Base-by-base conservation (phyloP, 2,888 invertebrate species). In the Sisyra nigra region DNA sequence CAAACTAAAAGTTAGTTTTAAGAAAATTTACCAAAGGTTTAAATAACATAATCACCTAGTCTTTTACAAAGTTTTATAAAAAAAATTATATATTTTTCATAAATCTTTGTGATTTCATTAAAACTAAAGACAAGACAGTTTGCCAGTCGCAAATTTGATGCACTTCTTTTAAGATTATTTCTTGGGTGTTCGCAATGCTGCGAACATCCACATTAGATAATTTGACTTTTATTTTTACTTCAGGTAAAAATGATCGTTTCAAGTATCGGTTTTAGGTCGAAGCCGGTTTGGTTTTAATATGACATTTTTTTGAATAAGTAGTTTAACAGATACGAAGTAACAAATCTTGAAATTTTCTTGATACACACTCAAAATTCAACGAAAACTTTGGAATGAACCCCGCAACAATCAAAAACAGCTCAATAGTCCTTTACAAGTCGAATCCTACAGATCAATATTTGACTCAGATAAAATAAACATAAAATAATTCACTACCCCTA, bases 161-260 rank as follows among this genome's bases (percentile, higher is more conserved):
- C 14, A 34, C 15, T 34, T 15, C 8, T 13, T 34, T 34, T 34
- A 14, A 8, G 15, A 34, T 34, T 13, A 33, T 13, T 33, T 13
- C 14, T 9, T 33, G 33, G 9, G 9, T n/a, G 8, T 34, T 34
- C 15, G 34, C 2, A 11, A 34, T 7, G 11, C n/a, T n/a, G 7
- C 24, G 24, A 24, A 24, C 3, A 24, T 24, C 7, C 24, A 24
- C 3, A 8, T 34, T 34, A 34, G 14, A 34, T 8, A 11, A 14
- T 34, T 34, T 7, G 34, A 34, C 15, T 34, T 33, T 34, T 34
- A 34, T 34, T 34, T 34, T 34, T 11, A 15, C 13, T n/a, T 34
- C 11, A 8, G 14, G 32, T 11, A 34, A 34, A 14, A 34, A 34
- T 34, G 11, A 34, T 24, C 24, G 24, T 24, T 24, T 24, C 7